A percentile compares a stretch with the other conserved stretches of the same genome.
Evolutionary conservation across 2,797 vertebrate species (phyloP).

Genomic region (Sebastes kiyomatsui): DNA sequence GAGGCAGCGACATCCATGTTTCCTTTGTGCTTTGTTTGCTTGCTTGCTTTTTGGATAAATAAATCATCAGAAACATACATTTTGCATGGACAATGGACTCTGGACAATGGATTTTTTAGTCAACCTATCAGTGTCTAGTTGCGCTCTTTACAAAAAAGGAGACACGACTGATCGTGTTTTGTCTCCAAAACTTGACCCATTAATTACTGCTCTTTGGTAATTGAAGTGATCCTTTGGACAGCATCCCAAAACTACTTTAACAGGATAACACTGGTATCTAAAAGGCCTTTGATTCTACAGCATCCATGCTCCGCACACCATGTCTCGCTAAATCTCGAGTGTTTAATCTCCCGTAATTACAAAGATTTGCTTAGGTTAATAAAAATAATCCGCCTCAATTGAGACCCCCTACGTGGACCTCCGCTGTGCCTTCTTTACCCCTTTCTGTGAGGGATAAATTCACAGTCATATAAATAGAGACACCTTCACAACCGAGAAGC

Average conservation of each 20-base stretch:
- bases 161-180: background rate
- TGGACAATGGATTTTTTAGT: too few species aligned
- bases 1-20: too few species aligned
- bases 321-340: constrained; percentile 77
- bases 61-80: too few species aligned
- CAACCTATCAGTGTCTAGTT: background rate
- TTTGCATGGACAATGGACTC: too few species aligned
- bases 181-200: constrained; percentile 15
- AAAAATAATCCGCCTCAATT: constrained; percentile 82
- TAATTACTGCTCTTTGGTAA: constrained; percentile 64
- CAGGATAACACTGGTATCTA: constrained; percentile 65
- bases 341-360: constrained; percentile 85
- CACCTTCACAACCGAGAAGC: constrained; percentile 47
- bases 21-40: too few species aligned
- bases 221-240: constrained; percentile 41
- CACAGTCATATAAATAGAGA: constrained; percentile 77
- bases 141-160: background rate
- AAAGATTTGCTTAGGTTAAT: constrained; percentile 83
- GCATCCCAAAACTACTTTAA: constrained; percentile 64
- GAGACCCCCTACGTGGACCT: constrained; percentile 79
- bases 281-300: constrained; percentile 65
- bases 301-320: constrained; percentile 67
- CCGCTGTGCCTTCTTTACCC: constrained; percentile 74
- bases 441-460: constrained; percentile 78
- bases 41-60: too few species aligned